Percentiles rank a stretch among this genome's conserved stretches.
Evolutionary conservation across 2,113 vertebrate genomes (phyloP).

Genomic region (Pan paniscus): DNA sequence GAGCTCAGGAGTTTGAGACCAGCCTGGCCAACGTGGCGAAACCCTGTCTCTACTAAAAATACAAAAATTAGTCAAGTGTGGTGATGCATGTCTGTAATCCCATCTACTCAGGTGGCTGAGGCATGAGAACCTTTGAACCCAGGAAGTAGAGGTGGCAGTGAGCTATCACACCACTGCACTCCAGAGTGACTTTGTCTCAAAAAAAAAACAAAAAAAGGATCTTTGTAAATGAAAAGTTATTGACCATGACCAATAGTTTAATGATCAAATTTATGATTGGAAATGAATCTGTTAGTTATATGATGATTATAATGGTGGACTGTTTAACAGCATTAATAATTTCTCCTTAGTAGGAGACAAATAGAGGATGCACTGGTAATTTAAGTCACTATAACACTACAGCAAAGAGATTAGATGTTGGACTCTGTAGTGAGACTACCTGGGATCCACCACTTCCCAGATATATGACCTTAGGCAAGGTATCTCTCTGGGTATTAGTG

Average conservation of each 20-base stretch:
- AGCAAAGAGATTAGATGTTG: neutral
- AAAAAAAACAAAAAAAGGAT: too few relatives aligned
- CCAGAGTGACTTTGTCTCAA: too few relatives aligned
- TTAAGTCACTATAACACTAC: neutral
- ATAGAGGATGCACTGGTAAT: neutral
- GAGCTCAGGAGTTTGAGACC: too few relatives aligned
- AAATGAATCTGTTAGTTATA: neutral
- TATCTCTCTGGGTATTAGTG: neutral
- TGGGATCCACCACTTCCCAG: neutral
- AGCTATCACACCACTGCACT: too few relatives aligned
- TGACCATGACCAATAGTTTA: neutral
- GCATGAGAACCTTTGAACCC: too few relatives aligned
- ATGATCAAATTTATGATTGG: neutral
- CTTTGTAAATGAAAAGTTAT: conserved; percentile 8
- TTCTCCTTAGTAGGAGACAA: neutral
- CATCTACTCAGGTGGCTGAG: too few relatives aligned
- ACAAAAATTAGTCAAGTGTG: too few relatives aligned
- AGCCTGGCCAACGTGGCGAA: too few relatives aligned
- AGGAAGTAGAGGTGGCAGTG: too few relatives aligned
- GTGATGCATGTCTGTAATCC: too few relatives aligned
- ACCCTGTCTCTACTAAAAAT: too few relatives aligned
- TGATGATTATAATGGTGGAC: neutral
- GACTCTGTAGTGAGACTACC: neutral
- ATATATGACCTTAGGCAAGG: neutral
- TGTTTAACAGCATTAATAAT: neutral